Base-by-base conservation (phyloP, 2,113 vertebrate species). In the Megalops atlanticus region DNA sequence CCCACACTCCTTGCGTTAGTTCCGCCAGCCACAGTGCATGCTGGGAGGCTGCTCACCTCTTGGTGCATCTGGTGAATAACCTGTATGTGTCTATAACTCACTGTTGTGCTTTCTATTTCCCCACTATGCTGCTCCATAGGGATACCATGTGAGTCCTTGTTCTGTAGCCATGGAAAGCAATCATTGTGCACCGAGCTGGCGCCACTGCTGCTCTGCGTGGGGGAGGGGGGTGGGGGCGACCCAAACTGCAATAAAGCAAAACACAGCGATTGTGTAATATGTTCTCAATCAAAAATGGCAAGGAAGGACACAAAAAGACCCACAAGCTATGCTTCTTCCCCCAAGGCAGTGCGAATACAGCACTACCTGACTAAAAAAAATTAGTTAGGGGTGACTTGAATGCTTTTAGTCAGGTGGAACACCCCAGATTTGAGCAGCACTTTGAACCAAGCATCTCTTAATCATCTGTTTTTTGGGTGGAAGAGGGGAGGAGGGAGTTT, bases 91-190 rank as follows among this genome's bases (percentile, higher is more conserved):
- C 89, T 93, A 89, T 94, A 93, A 92, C 91, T 86, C 88, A 91
- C 91, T 95, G 93, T 95, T 95, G 90, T 92, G 90, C 92, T 95
- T 92, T 95, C 92, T 96, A 94, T 96, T 94, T 96, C 94, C 94
- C 95, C 94, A 93, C 93, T 95, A 94, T 92, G 92, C 95, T 91
- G 94, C 96, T 94, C 91, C 87, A 85, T 94, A 97, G 96, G 96
- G 96, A 96, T 93, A 93, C 94, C 96, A 96, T 95, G 96, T 97
- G 96, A 97, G 97, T 97, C 90, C 92, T 91, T 88, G 84, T 87
- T 94, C 91, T 92, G 86, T 90, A 90, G 94, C 91, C 82, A 86
- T 92, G 92, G 88, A 84, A 84, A 83, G 89, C 81, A 45, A 87
- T 77, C 52, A 80, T 84, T 71, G 79, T 83, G 85, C 81, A 73